A percentile compares a stretch with the other conserved stretches of the same genome.
Evolutionary conservation across 2,797 vertebrate species (phyloP).

Genomic region (Pangasius djambal): DNA sequence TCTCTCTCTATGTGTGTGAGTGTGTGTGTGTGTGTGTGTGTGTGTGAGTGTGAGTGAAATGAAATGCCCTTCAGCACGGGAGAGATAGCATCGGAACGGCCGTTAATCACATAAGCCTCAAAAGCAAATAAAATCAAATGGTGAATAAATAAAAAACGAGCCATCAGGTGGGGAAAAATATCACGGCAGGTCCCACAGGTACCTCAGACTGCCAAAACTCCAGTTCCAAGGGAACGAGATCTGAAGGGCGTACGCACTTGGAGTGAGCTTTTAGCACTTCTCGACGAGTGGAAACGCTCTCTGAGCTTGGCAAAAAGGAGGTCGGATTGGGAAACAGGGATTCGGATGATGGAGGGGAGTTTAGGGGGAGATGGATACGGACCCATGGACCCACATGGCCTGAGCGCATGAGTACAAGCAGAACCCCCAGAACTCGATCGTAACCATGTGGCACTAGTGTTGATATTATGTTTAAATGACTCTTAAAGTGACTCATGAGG

Average conservation of each 20-base stretch:
- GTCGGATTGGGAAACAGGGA: constrained; percentile 42
- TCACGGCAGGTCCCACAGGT: constrained; percentile 35
- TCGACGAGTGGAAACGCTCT: constrained; percentile 42
- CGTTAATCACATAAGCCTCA: constrained; percentile 47
- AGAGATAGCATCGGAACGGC: constrained; percentile 40
- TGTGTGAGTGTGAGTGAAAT: constrained; percentile 20
- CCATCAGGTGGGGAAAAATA: constrained; percentile 41
- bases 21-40: background rate
- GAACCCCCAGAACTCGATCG: constrained; percentile 24
- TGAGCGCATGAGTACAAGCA: constrained; percentile 25
- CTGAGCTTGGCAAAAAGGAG: constrained; percentile 25
- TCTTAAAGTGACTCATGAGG: constrained; percentile 13
- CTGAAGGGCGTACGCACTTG: constrained; percentile 24
- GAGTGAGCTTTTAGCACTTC: constrained; percentile 39
- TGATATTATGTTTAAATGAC: constrained; percentile 11
- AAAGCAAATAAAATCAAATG: constrained; percentile 47
- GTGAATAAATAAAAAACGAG: constrained; percentile 39
- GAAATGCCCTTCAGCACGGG: constrained; percentile 20
- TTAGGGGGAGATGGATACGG: constrained; percentile 26
- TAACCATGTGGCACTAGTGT: constrained; percentile 31
- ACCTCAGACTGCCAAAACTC: constrained; percentile 33
- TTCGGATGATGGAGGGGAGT: constrained; percentile 34
- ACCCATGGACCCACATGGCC: constrained; percentile 43
- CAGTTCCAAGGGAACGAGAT: constrained; percentile 21
- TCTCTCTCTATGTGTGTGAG: background rate